phyloP scores from a whole-genome alignment of 2,113 vertebrate genomes.

The Poicephalus gulielmi region DNA sequence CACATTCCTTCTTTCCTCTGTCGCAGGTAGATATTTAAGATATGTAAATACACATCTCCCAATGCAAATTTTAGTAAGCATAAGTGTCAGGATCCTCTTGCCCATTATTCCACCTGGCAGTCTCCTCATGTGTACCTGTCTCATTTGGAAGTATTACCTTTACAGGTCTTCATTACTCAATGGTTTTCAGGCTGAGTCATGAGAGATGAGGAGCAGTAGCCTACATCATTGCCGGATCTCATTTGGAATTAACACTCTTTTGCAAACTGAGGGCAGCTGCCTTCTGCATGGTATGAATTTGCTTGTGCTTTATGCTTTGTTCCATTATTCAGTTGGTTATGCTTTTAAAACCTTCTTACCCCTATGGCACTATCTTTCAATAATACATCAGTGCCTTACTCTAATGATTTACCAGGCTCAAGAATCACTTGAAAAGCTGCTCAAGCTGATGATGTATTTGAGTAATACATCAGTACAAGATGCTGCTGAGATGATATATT shows the following conservation, averaged over 20 bases:
- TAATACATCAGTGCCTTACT: constrained; percentile 31
- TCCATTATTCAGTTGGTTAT: constrained; percentile 7
- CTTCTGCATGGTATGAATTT: not conserved
- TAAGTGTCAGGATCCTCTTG: not conserved
- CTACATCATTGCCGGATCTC: not conserved
- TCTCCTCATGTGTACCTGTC: not conserved
- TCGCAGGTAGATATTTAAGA: not conserved
- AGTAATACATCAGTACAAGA: constrained; percentile 64
- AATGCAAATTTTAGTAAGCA: not conserved
- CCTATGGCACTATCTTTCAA: constrained; percentile 40
- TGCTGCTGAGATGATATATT: constrained; percentile 54
- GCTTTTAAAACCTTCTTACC: not conserved
- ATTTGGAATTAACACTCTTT: not conserved
- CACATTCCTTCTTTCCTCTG: not conserved
- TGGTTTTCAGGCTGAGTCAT: not conserved
- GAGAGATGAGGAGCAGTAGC: not conserved
- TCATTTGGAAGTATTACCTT: not conserved
- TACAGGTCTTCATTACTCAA: not conserved
- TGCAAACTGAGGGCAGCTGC: not conserved
- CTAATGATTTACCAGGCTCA: constrained; percentile 53
- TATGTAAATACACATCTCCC: not conserved
- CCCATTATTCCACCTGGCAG: not conserved
- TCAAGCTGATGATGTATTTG: constrained; percentile 54
- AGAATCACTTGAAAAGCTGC: constrained; percentile 63
- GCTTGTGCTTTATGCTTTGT: not conserved